Conservation (phyloP, 2,888 invertebrate species). For the Saturnia japonica region DNA sequence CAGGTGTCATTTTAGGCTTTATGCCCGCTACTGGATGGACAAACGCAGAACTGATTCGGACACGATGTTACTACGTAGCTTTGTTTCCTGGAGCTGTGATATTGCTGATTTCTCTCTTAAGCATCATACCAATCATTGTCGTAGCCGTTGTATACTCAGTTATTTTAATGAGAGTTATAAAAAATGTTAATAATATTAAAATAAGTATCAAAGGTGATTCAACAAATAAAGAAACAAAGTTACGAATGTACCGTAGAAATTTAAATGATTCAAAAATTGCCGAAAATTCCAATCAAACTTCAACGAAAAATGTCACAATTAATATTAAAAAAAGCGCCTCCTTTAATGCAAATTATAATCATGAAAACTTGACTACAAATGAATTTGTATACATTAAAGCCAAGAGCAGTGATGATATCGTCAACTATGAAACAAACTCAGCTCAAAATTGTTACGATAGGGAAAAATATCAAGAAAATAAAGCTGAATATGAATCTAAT, state of each 20-base stretch:
- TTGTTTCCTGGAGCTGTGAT: slow-evolving; percentile 80
- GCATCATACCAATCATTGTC: slow-evolving; percentile 73
- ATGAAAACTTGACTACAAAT: slow-evolving; percentile 24
- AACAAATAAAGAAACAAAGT: slow-evolving; percentile 42
- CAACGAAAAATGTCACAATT: slow-evolving; percentile 33
- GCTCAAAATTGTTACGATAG: slow-evolving; percentile 29
- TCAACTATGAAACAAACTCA: slow-evolving; percentile 30
- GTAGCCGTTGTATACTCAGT: slow-evolving; percentile 80
- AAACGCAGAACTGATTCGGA: slow-evolving; percentile 51
- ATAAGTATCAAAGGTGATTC: slow-evolving; percentile 47
- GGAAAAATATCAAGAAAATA: slow-evolving; percentile 31
- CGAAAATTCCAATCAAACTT: slow-evolving; percentile 35
- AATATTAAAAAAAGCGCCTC: slow-evolving; percentile 65
- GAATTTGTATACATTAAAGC: slow-evolving; percentile 39
- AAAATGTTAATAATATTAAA: slow-evolving; percentile 63
- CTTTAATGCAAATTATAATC: slow-evolving; percentile 41
- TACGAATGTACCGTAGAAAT: slow-evolving; percentile 62
- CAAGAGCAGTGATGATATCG: slow-evolving; percentile 59
- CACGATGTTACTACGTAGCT: slow-evolving; percentile 80
- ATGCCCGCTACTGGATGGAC: slow-evolving; percentile 83
- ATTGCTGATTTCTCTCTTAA: slow-evolving; percentile 79
- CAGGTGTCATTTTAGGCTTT: slow-evolving; percentile 82
- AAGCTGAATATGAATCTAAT: slow-evolving; percentile 49
- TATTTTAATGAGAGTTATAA: slow-evolving; percentile 81
- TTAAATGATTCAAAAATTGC: slow-evolving; percentile 34